Base-by-base conservation (phyloP, 1,140 invertebrate genomes). In the Cepaea nemoralis region DNA sequence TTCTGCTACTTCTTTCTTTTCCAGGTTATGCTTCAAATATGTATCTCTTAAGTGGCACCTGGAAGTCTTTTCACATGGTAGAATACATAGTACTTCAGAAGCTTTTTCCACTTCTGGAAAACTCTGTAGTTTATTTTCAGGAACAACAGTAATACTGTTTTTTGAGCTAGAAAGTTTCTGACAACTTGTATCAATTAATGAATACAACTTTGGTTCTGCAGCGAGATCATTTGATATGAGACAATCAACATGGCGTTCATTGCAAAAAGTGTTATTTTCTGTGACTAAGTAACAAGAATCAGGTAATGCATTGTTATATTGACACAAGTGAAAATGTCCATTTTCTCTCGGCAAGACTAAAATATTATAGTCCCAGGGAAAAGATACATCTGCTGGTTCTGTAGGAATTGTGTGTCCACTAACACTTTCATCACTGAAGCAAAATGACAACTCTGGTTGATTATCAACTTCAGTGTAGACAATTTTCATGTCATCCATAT, bases 401-500 rank as follows among this genome's bases (percentile, higher is more conserved):
- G 27, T 71, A 12, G 10, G 8, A 71, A 24, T 2, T 40, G 37
- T 71, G 19, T 27, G 40, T 2, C 19, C 35, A 71, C 37, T 39
- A 22, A 1, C 24, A 40, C 24, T 24, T 6, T 24, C 37, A 39
- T 40, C 10, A 71, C 2, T 42, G 24, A 24, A 5, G 6, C 0
- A 10, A 71, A 27, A 22, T 40, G 69, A 6, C 2, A 42, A 10
- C 10, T 40, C 37, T 39, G 37, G 22, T 27, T 39, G 35, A 40
- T 22, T 40, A n/a, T 27, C 31, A 2, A 6, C 16, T 0, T 71
- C 6, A 1, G 40, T 71, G 37, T 24, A 39, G 3, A 42, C 37
- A n/a, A 45, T 45, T n/a, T 79, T 27, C 66, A 79, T 45, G 22
- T 79, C 77, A 69, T 79, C 77, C 77, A 79, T 79, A 31, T 79